These are phyloP conservation scores for Rhinichthys osculus DNA, from an alignment of 2,797 vertebrate genomes.

Conservation along the genomic window DNA sequence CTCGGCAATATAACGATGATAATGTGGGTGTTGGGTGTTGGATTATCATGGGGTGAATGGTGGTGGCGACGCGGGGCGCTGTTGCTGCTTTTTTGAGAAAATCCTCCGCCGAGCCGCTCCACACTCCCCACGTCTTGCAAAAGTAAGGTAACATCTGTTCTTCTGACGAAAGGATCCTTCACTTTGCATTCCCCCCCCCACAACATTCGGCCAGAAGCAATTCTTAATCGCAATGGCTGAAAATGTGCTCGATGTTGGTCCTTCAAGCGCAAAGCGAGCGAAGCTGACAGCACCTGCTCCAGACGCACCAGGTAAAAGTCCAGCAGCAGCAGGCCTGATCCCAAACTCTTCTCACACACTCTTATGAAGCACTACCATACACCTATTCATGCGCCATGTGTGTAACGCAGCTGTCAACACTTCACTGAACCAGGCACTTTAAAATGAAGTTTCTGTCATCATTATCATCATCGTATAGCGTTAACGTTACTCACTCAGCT, in stretches of 20 bases:
- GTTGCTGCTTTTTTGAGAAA: conserved; percentile 86
- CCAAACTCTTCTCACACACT: background rate
- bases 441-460: background rate
- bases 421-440: no score
- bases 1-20: conserved; percentile 76
- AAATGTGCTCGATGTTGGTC: conserved; percentile 95
- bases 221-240: conserved; percentile 85
- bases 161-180: conserved; percentile 51
- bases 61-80: conserved; percentile 92
- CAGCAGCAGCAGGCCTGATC: conserved; percentile 24
- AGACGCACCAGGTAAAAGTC: conserved; percentile 93
- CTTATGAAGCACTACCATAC: background rate
- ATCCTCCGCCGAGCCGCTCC: conserved; percentile 68
- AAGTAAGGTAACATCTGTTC: conserved; percentile 59
- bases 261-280: conserved; percentile 93
- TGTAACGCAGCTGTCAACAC: background rate
- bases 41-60: conserved; percentile 88
- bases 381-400: background rate
- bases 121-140: conserved; percentile 67
- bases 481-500: background rate
- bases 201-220: conserved; percentile 56
- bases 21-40: conserved; percentile 87
- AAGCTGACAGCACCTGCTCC: conserved; percentile 95
- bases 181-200: conserved; percentile 43
- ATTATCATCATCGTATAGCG: no score